phyloP scores from a whole-genome alignment of 2,888 invertebrate species.

The Eristalis tenax region DNA sequence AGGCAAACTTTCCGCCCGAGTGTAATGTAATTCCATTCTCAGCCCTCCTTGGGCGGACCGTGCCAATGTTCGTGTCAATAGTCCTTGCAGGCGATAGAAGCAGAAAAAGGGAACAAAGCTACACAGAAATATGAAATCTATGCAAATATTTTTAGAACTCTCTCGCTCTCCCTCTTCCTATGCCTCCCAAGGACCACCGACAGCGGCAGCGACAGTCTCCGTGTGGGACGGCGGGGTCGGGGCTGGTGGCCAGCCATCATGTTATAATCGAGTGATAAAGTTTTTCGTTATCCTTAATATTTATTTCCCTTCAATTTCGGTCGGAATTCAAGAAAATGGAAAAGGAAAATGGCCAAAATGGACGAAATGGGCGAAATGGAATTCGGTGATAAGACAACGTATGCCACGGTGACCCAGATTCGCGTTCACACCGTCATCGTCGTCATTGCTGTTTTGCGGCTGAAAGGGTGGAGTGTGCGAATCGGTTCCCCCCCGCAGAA shows the following conservation, averaged over 20 bases:
- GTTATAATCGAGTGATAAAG: conserved; percentile 58
- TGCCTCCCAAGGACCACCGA: conserved; percentile 19
- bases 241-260: conserved; percentile 6
- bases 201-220: not conserved
- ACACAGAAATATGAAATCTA: conserved; percentile 43
- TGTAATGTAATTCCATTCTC: not conserved
- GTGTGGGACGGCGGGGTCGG: not conserved
- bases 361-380: not conserved
- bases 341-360: conserved; percentile 36
- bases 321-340: conserved; percentile 2
- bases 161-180: too few relatives aligned
- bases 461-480: not conserved
- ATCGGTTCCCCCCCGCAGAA: conserved; percentile 24
- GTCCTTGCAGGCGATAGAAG: conserved; percentile 3
- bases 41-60: not conserved
- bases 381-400: conserved; percentile 3
- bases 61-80: conserved; percentile 62
- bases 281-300: conserved; percentile 45
- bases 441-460: not conserved
- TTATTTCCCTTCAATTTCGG: conserved; percentile 46
- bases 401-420: not conserved
- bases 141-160: conserved; percentile 52
- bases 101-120: conserved; percentile 4
- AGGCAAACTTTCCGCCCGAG: conserved; percentile 23
- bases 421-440: not conserved